These are phyloP conservation scores for Cladorhizidae sp. DNA, from an alignment of 37 sponge, comb jelly and placozoan species.

Conservation along the genomic window DNA sequence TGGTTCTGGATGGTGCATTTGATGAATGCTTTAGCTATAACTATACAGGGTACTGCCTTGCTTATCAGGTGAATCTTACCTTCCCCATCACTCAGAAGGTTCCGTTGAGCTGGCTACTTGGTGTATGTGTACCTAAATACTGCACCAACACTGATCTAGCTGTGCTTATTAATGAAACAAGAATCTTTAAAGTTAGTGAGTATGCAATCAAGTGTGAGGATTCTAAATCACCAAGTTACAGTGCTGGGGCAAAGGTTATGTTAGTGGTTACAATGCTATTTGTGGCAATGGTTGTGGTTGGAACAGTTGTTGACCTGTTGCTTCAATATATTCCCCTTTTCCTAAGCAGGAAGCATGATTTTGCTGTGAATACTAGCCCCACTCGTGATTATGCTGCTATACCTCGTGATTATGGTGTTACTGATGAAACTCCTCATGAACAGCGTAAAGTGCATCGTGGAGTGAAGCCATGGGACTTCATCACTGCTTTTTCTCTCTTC, in stretches of 20 bases:
- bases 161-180: neutral
- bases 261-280: slow-evolving; percentile 44
- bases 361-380: neutral
- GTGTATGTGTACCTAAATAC: slow-evolving; percentile 33
- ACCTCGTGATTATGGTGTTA: no score
- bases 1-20: slow-evolving; percentile 35
- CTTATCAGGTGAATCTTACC: neutral
- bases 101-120: neutral
- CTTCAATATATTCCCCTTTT: neutral
- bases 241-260: slow-evolving; percentile 54
- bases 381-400: neutral
- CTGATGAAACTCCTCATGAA: slow-evolving; percentile 2
- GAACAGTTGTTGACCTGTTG: slow-evolving; percentile 17
- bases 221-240: slow-evolving; percentile 4
- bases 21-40: slow-evolving; percentile 63
- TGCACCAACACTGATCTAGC: slow-evolving; percentile 22
- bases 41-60: slow-evolving; percentile 49
- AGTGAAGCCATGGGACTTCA: neutral
- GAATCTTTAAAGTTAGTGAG: neutral
- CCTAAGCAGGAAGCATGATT: neutral
- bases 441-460: neutral
- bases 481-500: slow-evolving; percentile 73
- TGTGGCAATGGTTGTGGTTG: slow-evolving; percentile 4
- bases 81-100: no score
- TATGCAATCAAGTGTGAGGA: neutral